Base-by-base conservation (phyloP, 2,888 invertebrate species). In the Lasioglossum marginatum region DNA sequence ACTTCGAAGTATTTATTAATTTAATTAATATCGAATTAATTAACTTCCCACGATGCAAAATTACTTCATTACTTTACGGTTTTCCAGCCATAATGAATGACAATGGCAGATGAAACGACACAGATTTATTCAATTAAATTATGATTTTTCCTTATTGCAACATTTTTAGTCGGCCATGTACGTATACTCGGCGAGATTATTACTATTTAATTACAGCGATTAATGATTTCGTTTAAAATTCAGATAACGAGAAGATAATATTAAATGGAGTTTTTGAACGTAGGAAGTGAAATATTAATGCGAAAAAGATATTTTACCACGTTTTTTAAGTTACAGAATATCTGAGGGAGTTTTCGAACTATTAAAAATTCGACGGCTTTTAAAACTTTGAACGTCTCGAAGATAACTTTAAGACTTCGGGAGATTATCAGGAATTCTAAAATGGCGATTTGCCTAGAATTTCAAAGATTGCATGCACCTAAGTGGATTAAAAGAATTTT, bases 351-450 rank as follows among this genome's bases (percentile, higher is more conserved):
- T 66, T 76, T 12, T 12, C 6, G 27, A 14, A 63, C 27, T 40
- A 43, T 76, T 43, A 76, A 63, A 37, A 43, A 60, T 43, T 43
- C 23, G 76, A 43, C 12, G 63, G 63, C 14, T 63, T 63, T 63
- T 31, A n/a, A 43, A 48, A 76, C 19, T 63, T 76, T 5, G 6
- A 14, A 14, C 43, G 12, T 63, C 16, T 31, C 43, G 12, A 31
- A 27, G 43, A 31, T 40, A 45, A 52, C 43, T 66, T 66, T 14
- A 40, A 14, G 5, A 12, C n/a, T 40, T 40, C 10, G 10, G 37
- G 31, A 70, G 70, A 68, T 34, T 37, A 23, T 8, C 23, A n/a
- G 37, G n/a, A 37, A 37, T 70, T 40, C 37, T 40, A 70, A 70
- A 40, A 70, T 14, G 4, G 40, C n/a, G 40, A 70, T 70, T 70